Conservation (phyloP, 1,140 invertebrate genomes). For the Trypoxylus dichotomus region DNA sequence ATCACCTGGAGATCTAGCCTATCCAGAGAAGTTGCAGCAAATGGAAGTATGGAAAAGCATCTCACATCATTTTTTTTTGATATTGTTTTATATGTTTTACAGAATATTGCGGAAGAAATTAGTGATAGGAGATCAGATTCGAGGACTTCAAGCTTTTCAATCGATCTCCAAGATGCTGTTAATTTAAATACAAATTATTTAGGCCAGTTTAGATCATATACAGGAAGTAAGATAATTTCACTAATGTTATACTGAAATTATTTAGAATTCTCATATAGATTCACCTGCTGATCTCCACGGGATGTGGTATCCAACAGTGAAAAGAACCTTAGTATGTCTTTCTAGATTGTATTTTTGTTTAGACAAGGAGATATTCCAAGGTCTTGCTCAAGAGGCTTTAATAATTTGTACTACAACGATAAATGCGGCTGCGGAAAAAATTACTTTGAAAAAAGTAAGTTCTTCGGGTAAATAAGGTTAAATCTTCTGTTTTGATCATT, state of each 20-base stretch:
- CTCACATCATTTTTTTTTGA: constrained; percentile 7
- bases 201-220: constrained; percentile 49
- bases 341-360: constrained; percentile 95
- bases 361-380: constrained; percentile 94
- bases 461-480: neutral
- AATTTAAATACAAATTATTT: constrained; percentile 55
- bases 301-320: constrained; percentile 99
- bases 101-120: constrained; percentile 75
- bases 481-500: constrained; percentile 34
- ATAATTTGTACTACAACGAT: constrained; percentile 90
- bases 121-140: constrained; percentile 66
- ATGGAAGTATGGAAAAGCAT: constrained; percentile 68
- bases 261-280: constrained; percentile 39
- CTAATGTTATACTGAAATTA: constrained; percentile 3
- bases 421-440: constrained; percentile 72
- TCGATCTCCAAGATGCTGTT: constrained; percentile 70
- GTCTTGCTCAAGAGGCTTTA: constrained; percentile 93
- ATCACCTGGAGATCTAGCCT: constrained; percentile 92
- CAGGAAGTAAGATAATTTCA: constrained; percentile 40
- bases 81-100: constrained; percentile 38
- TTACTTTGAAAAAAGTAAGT: constrained; percentile 63
- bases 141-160: constrained; percentile 66
- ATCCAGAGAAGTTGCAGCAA: constrained; percentile 96
- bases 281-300: constrained; percentile 89
- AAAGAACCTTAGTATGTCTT: constrained; percentile 90